Evolutionary conservation across 2,888 invertebrate species (phyloP), one percentile per base, ranked within the genome.

Genomic region (Plebejus argus): DNA sequence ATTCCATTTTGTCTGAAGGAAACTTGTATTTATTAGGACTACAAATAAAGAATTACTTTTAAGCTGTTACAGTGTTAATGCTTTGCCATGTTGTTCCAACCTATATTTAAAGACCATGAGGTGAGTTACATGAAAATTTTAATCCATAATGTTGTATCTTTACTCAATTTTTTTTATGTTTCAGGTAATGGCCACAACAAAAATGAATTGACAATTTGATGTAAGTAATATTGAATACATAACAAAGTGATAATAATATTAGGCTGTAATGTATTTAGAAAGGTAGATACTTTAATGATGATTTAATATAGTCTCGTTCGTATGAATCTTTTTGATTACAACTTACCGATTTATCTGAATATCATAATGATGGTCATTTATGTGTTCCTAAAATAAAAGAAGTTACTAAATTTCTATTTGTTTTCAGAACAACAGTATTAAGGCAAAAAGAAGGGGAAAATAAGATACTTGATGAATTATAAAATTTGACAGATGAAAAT

Each of bases 21-120:
- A 86, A 85, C 85, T 86, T 87, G 87, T 88, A 89, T 85, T 85
- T 83, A 84, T 82, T 87, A 85, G 88, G 89, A 90, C 92, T 87
- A 85, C 83, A 85, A 92, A 91, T 92, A 93, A 94, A 93, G 92
- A 88, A 90, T 93, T 93, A 93, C 91, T 91, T 88, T 79, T 89
- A 88, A 91, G 92, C 90, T 86, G 84, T 83, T 79, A 81, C 81
- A 88, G 87, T 90, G 85, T 92, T 87, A 84, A 89, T 89, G 81
- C 86, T 82, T 83, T 78, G 78, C 84, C 76, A 78, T 83, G 76
- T 82, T 80, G 80, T 82, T 84, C 81, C 83, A 74, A 61, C 78
- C 86, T 86, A 83, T 82, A 83, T n/a, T n/a, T 80, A 78, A 83
- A 81, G 83, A 83, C 79, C 79, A 80, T 85, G 85, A 90, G 93